These are phyloP conservation scores for Molossus alvarezi DNA, from an alignment of 2,797 vertebrate species.

Conservation along the genomic window DNA sequence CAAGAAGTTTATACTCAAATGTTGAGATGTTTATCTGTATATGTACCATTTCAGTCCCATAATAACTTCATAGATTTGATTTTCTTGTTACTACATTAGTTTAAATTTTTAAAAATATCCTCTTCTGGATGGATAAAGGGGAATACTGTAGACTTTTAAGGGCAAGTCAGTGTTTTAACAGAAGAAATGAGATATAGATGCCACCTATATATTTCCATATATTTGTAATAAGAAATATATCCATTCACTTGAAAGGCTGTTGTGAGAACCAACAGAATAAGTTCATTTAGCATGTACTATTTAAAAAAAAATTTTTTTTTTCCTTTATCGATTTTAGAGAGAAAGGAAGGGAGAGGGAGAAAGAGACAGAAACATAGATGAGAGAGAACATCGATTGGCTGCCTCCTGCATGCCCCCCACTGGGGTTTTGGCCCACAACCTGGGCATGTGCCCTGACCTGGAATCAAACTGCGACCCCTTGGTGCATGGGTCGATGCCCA, in stretches of 20 bases:
- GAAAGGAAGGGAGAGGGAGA: no score
- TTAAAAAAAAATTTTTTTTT: no score
- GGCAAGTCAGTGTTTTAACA: constrained; percentile 69
- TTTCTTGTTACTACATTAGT: constrained; percentile 54
- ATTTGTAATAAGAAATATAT: constrained; percentile 2
- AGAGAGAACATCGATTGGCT: no score
- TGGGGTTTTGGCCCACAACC: no score
- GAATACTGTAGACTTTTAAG: constrained; percentile 50
- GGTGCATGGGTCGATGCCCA: no score
- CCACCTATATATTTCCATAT: constrained; percentile 44
- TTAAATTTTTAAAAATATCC: background rate
- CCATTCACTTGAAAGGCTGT: constrained; percentile 58
- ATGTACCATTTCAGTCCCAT: constrained; percentile 3
- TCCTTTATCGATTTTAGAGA: no score
- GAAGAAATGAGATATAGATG: constrained; percentile 36
- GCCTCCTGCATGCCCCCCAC: no score
- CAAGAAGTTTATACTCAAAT: constrained; percentile 69
- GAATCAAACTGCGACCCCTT: no score
- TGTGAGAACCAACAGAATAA: constrained; percentile 63
- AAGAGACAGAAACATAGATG: no score
- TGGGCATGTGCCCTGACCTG: no score
- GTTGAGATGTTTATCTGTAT: constrained; percentile 2
- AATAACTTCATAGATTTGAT: constrained; percentile 66
- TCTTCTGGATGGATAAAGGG: constrained; percentile 31
- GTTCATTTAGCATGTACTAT: constrained; percentile 22